Percentiles rank a stretch among this genome's conserved stretches.
phyloP scores from a whole-genome alignment of 2,797 vertebrate species.

The Nannoperca obscura region DNA sequence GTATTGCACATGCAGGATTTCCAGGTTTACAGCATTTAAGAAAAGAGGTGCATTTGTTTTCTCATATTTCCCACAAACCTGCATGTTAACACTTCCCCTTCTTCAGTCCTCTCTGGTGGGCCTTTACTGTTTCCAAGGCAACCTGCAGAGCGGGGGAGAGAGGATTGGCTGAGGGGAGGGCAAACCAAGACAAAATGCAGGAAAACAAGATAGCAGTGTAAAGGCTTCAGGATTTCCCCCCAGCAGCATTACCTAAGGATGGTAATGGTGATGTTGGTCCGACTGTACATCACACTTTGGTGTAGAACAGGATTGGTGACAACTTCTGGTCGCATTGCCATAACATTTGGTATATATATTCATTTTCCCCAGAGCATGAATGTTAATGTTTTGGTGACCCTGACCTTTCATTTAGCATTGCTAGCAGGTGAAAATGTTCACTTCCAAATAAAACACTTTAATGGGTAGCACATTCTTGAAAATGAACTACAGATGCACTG shows the following conservation, averaged over 20 bases:
- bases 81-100: conserved; percentile 53
- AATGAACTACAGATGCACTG: neutral
- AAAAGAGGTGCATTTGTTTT: conserved; percentile 34
- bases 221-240: conserved; percentile 7
- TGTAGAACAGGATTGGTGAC: neutral
- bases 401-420: neutral
- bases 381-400: neutral
- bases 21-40: conserved; percentile 10
- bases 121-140: conserved; percentile 85
- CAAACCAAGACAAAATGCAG: conserved; percentile 51
- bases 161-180: conserved; percentile 53
- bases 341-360: neutral
- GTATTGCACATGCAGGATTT: neutral
- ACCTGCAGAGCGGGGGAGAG: conserved; percentile 71
- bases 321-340: neutral
- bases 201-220: conserved; percentile 32
- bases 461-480: neutral
- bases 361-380: neutral
- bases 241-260: neutral
- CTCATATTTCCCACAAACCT: conserved; percentile 49
- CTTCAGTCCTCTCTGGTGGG: conserved; percentile 73
- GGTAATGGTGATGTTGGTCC: neutral
- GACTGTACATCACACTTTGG: neutral
- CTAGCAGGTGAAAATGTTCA: neutral
- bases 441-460: neutral